Percentiles rank a stretch among this genome's conserved stretches.
Evolutionary conservation across 1,140 invertebrate species (phyloP).

Genomic region (Drosophila varians): DNA sequence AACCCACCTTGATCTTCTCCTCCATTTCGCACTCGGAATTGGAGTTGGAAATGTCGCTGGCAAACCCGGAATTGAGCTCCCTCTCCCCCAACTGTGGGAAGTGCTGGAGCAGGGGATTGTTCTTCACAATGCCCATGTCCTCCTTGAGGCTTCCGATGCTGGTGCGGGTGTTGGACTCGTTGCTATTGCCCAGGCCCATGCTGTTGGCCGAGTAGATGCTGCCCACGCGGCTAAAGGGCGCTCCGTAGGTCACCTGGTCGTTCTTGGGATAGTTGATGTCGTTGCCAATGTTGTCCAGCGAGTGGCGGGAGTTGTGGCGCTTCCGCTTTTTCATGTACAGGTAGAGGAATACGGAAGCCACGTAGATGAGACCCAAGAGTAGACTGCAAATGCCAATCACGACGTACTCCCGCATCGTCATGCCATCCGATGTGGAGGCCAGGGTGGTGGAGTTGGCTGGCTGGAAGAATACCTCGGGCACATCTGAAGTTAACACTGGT

Average conservation of each 20-base stretch:
- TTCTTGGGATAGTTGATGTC: slow-evolving; percentile 81
- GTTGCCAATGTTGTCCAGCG: slow-evolving; percentile 65
- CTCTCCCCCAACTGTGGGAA: slow-evolving; percentile 85
- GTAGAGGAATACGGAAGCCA: slow-evolving; percentile 92
- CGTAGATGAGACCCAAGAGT: slow-evolving; percentile 91
- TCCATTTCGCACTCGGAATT: slow-evolving; percentile 83
- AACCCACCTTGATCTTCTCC: slow-evolving; percentile 67
- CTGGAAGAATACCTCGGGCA: slow-evolving; percentile 91
- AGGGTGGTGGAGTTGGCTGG: slow-evolving; percentile 86
- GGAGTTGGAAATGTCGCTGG: slow-evolving; percentile 83
- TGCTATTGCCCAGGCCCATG: slow-evolving; percentile 54
- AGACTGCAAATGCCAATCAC: slow-evolving; percentile 92
- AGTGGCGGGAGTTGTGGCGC: slow-evolving; percentile 68
- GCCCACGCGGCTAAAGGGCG: slow-evolving; percentile 67
- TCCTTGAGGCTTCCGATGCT: slow-evolving; percentile 73
- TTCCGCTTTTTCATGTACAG: slow-evolving; percentile 88
- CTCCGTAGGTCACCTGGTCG: slow-evolving; percentile 79
- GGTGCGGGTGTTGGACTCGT: slow-evolving; percentile 55
- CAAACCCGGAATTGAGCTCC: slow-evolving; percentile 84
- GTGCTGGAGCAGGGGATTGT: slow-evolving; percentile 89
- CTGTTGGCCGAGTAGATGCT: slow-evolving; percentile 74
- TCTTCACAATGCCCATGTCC: slow-evolving; percentile 88
- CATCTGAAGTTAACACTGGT: slow-evolving; percentile 84
- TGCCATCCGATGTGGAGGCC: slow-evolving; percentile 84
- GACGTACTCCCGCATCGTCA: slow-evolving; percentile 89